These are phyloP conservation scores for Lasioglossum baleicum DNA, from an alignment of 1,140 invertebrate genomes.

Conservation along the genomic window DNA sequence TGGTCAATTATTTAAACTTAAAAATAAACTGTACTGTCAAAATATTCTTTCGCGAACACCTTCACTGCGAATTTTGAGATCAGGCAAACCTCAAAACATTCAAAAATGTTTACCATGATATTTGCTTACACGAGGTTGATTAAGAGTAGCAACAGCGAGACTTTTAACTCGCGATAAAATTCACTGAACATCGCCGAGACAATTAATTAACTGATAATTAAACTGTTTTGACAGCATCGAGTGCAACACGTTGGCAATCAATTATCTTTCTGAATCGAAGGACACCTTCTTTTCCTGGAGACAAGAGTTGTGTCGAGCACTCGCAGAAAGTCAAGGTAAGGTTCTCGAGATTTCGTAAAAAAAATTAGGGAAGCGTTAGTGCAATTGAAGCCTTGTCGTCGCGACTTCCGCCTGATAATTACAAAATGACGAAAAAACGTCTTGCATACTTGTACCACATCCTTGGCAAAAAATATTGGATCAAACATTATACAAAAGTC, in stretches of 20 bases:
- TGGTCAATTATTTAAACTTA: conserved; percentile 12
- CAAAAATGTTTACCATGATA: too few species aligned
- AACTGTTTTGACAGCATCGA: too few species aligned
- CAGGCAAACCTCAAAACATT: neutral
- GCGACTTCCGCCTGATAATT: neutral
- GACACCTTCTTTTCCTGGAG: too few species aligned
- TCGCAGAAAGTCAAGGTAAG: too few species aligned
- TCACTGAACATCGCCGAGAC: neutral
- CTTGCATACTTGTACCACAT: neutral
- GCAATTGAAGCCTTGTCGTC: neutral
- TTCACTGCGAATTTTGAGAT: neutral
- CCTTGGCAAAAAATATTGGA: too few species aligned
- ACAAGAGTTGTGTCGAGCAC: too few species aligned
- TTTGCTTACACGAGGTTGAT: neutral
- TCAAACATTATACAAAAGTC: too few species aligned
- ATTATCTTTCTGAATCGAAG: too few species aligned
- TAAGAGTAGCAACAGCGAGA: neutral
- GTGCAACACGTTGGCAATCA: too few species aligned
- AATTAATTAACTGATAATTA: neutral
- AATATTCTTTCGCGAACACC: neutral
- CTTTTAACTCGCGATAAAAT: neutral
- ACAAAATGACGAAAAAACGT: neutral
- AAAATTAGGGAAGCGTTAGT: too few species aligned
- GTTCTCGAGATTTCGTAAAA: too few species aligned
- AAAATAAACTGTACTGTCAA: conserved; percentile 8